Base-by-base conservation (phyloP, 2,888 invertebrate genomes). In the Campoplex nolae region DNA sequence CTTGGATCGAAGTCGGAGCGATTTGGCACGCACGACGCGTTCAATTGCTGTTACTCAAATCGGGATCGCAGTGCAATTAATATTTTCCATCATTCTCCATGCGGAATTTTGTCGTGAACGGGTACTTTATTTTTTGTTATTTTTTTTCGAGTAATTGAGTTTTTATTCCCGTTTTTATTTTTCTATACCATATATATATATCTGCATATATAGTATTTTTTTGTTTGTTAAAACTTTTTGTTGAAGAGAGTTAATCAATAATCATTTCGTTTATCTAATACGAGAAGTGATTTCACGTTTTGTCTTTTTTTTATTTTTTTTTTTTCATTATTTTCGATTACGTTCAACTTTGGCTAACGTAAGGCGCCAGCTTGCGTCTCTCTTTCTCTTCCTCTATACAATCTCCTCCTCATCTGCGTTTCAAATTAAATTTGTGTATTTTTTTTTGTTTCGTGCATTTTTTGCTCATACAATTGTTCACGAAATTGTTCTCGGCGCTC, bases 291-390 rank as follows among this genome's bases (percentile, higher is more conserved):
- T 74, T 62, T 65, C 48, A 54, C 42, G 54, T 58, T 38, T 38
- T 71, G 13, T 11, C 35, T 38, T 38, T 74, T 56, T 32, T 35
- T 35, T 38, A n/a, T n/a, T 74, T 38, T 38, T 38, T 1, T 38
- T 38, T 38, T 38, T 38, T 38, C 6, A 38, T 38, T 38, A 38
- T 38, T 38, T 71, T 70, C 82, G 80, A 79, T 88, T 86, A 87
- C 88, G 88, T 89, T 80, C 70, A 88, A 87, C 84, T 85, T 89
- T 77, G 86, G 85, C 88, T 87, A 89, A 91, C 89, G 87, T 88
- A 87, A 87, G 84, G 51, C 84, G 87, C 81, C 86, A 83, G 71
- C 83, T 80, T 80, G 79, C 74, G 79, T 86, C 78, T 77, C 18
- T 51, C 51, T 18, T 51, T 18, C 51, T 58, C 28, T 58, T 58